Conservation (phyloP, 2,797 vertebrate species). For the Poeciliopsis paucimaculata region DNA sequence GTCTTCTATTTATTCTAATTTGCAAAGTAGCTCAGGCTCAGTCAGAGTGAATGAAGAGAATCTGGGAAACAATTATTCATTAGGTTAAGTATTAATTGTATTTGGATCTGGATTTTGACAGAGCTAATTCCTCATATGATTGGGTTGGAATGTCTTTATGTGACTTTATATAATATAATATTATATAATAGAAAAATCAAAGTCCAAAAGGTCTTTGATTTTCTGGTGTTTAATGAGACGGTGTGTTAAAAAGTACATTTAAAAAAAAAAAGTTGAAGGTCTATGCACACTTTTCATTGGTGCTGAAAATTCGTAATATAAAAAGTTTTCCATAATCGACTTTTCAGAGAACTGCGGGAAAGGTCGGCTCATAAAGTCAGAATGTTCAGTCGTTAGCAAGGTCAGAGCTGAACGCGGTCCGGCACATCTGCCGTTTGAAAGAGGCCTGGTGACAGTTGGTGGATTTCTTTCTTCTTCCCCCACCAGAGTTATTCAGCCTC, state of each 20-base stretch:
- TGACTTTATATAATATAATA: no score
- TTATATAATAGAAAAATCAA: no score
- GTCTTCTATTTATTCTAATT: no score
- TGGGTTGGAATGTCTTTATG: no score
- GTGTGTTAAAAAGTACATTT: background rate
- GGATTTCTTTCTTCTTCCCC: slow-evolving; percentile 61
- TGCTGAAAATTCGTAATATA: background rate
- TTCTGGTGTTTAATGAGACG: background rate
- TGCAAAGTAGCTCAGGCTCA: no score
- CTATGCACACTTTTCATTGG: background rate
- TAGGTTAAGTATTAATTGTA: background rate
- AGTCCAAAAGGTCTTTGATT: background rate
- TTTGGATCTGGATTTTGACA: no score
- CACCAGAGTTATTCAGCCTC: slow-evolving; percentile 62
- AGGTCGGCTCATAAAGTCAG: slow-evolving; percentile 36
- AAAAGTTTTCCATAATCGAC: background rate
- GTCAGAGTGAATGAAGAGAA: no score
- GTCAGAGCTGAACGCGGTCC: slow-evolving; percentile 59
- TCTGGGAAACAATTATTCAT: background rate
- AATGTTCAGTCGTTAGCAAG: slow-evolving; percentile 48
- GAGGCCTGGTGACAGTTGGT: slow-evolving; percentile 60
- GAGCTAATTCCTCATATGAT: no score
- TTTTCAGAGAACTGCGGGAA: slow-evolving; percentile 13
- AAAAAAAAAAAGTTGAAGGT: background rate
- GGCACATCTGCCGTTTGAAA: slow-evolving; percentile 54